A percentile compares a stretch with the other conserved stretches of the same genome.
Evolutionary conservation across 1,140 invertebrate species (phyloP).

Genomic region (Achroia grisella): DNA sequence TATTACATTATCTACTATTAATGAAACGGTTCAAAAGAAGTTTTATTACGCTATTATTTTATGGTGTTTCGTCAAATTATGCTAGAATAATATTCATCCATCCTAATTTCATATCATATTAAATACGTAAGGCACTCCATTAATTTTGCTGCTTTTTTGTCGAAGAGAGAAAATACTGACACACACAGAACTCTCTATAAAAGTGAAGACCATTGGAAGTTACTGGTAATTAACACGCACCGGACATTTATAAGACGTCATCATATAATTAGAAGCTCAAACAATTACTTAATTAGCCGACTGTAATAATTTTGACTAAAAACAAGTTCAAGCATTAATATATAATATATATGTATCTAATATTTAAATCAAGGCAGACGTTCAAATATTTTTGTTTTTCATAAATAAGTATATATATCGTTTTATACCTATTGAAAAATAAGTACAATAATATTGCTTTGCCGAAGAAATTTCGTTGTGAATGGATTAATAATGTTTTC

Average conservation of each 20-base stretch:
- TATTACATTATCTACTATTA: constrained; percentile 61
- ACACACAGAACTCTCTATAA: constrained; percentile 40
- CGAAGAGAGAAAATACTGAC: constrained; percentile 60
- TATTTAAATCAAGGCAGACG: too few species aligned
- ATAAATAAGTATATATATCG: too few species aligned
- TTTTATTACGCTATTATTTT: constrained; percentile 64
- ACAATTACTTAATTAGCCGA: constrained; percentile 7
- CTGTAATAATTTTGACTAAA: background rate
- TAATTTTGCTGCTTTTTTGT: constrained; percentile 63
- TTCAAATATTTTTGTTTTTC: too few species aligned
- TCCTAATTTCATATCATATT: constrained; percentile 69
- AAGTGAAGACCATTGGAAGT: constrained; percentile 66
- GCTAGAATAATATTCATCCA: constrained; percentile 69
- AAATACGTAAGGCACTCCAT: constrained; percentile 72
- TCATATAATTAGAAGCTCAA: constrained; percentile 14
- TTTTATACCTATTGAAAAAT: too few species aligned
- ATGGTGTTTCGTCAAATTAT: constrained; percentile 70
- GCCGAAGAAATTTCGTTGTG: too few species aligned
- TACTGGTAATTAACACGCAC: constrained; percentile 25
- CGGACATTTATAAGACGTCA: constrained; percentile 18
- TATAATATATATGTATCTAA: background rate
- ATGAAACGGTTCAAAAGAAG: constrained; percentile 57
- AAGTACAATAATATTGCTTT: too few species aligned
- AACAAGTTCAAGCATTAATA: background rate
- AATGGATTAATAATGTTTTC: too few species aligned